Evolutionary conservation across 92 coral and sea anemone species (phyloP).

Genomic region (Metridium senile): DNA sequence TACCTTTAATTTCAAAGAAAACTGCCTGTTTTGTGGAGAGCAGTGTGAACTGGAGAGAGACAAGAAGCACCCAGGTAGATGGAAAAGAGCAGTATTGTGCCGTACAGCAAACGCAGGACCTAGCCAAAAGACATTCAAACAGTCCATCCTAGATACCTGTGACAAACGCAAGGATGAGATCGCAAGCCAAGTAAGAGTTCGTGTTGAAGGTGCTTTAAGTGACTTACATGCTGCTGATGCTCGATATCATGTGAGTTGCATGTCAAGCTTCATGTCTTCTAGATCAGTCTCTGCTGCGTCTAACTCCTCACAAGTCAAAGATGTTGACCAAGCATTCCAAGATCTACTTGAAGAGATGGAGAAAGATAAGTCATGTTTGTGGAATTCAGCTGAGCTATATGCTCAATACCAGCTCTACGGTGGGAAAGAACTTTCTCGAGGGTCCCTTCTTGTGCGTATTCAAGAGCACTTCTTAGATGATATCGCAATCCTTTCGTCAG

Average conservation of each 20-base stretch:
- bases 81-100: conserved; percentile 61
- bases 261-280: conserved; percentile 67
- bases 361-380: conserved; percentile 50
- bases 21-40: conserved; percentile 67
- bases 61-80: conserved; percentile 51
- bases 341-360: conserved; percentile 42
- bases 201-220: conserved; percentile 66
- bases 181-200: conserved; percentile 50
- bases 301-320: conserved; percentile 21
- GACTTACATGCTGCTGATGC: conserved; percentile 74
- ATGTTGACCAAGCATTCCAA: conserved; percentile 52
- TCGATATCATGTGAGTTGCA: conserved; percentile 60
- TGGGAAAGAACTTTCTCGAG: conserved; percentile 34
- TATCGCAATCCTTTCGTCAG: conserved; percentile 31
- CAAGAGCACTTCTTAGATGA: conserved; percentile 41
- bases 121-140: conserved; percentile 49
- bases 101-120: conserved; percentile 46
- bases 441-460: conserved; percentile 42
- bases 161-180: conserved; percentile 37
- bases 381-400: conserved; percentile 61
- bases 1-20: conserved; percentile 47
- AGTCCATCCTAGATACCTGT: conserved; percentile 52
- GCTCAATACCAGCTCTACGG: conserved; percentile 56
- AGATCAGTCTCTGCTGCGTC: conserved; percentile 53
- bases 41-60: conserved; percentile 52